Percentiles rank a stretch among this genome's conserved stretches.
Conservation (phyloP, 2,797 vertebrate species). For the Pipistrellus kuhlii region DNA sequence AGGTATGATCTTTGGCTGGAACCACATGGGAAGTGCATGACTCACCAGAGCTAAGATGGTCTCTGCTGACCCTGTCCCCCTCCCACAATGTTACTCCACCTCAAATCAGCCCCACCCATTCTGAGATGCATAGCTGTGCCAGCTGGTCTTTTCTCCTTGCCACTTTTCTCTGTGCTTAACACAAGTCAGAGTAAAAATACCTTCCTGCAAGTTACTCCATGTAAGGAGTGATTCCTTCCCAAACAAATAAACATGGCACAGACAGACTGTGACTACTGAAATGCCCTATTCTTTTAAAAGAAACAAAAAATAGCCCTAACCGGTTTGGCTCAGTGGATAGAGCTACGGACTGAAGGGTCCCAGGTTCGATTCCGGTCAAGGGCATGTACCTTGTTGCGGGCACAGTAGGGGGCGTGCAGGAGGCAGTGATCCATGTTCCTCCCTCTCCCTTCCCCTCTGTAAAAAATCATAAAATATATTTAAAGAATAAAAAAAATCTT, state of each 20-base stretch:
- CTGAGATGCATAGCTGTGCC: background rate
- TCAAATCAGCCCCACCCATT: background rate
- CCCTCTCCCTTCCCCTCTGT: too few relatives aligned
- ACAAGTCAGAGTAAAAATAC: conserved; percentile 45
- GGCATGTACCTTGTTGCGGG: too few relatives aligned
- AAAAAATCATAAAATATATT: too few relatives aligned
- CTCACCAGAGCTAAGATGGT: background rate
- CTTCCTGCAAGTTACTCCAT: conserved; percentile 34
- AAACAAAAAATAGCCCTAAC: background rate
- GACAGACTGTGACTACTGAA: conserved; percentile 7
- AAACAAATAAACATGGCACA: background rate
- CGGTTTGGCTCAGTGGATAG: too few relatives aligned
- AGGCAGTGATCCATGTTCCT: too few relatives aligned
- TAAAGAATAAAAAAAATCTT: background rate
- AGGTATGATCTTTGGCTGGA: background rate
- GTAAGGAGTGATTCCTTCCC: background rate
- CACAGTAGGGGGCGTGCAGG: too few relatives aligned
- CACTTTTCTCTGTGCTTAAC: conserved; percentile 14
- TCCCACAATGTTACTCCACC: background rate
- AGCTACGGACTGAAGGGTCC: too few relatives aligned
- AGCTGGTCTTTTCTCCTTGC: background rate
- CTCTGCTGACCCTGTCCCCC: background rate
- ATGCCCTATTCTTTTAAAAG: conserved; percentile 15
- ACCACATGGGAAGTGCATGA: background rate
- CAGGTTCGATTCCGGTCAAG: too few relatives aligned